A percentile compares a stretch with the other conserved stretches of the same genome.
Conservation (phyloP, 2,113 vertebrate species). For the Sarotherodon lohbergeri region DNA sequence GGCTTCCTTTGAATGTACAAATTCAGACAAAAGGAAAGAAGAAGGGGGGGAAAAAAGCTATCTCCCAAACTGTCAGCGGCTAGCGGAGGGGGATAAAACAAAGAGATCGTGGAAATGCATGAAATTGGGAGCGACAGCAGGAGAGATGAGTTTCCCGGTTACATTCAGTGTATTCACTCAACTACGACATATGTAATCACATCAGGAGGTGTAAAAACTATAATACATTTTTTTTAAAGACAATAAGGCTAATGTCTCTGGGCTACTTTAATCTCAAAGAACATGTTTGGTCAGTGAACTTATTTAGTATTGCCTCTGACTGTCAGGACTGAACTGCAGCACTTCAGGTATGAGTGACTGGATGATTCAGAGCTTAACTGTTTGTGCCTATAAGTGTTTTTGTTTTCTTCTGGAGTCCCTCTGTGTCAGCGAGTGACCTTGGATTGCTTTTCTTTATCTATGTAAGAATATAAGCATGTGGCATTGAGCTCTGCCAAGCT, state of each 20-base stretch:
- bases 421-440: neutral
- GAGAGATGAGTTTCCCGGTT: conserved; percentile 43
- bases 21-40: neutral
- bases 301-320: neutral
- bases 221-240: neutral
- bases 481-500: neutral
- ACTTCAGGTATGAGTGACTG: neutral
- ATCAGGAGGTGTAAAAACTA: conserved; percentile 6
- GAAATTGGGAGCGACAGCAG: conserved; percentile 34
- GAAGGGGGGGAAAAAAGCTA: neutral
- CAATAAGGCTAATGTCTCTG: conserved; percentile 24
- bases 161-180: conserved; percentile 39
- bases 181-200: conserved; percentile 46
- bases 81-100: neutral
- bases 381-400: neutral
- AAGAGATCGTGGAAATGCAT: conserved; percentile 16
- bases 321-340: conserved; percentile 8
- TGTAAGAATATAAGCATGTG: neutral
- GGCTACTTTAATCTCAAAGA: conserved; percentile 32
- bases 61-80: neutral
- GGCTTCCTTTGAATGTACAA: conserved; percentile 37
- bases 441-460: neutral
- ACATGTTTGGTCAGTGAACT: conserved; percentile 12
- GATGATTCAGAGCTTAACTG: neutral
- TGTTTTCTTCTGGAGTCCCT: neutral